Evolutionary conservation across 2,113 vertebrate species (phyloP), one percentile per base, ranked within the genome.

Genomic region (Mirza zaza): DNA sequence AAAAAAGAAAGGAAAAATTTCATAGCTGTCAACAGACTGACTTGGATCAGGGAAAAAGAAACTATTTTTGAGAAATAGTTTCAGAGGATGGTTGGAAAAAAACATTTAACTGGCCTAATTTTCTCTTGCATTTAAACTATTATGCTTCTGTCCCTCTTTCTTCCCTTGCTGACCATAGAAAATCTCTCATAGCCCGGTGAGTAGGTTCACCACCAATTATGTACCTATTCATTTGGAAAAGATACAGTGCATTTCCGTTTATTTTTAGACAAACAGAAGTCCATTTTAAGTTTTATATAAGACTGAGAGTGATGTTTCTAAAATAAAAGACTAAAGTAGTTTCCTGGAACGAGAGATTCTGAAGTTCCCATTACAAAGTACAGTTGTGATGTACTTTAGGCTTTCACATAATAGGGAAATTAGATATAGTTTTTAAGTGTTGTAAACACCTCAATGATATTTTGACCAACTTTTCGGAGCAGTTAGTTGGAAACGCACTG

Each of bases 131-230:
- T 95, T 97, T 98, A 97, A 98, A 98, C 95, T 97, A 94, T 97
- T 98, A 73, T 98, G 90, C 98, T 98, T 99, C 97, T 99, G 84
- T 98, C 95, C 89, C 80, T 86, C 98, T 97, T 97, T 93, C 90
- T 96, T 97, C 97, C 97, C 97, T 99, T 98, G 99, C 99, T 99
- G 98, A 98, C 98, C 98, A 92, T 99, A 99, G 99, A 99, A 99
- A 99, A 99, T 99, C 98, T 99, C 99, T 99, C 99, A 99, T 99
- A 99, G 99, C 85, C 97, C 98, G 99, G 99, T 99, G 99, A 99
- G 99, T 99, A 99, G 98, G 98, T 97, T 98, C 80, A 97, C 93
- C 97, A 97, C 83, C 76, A 97, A 92, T 97, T 97, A 65, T 87
- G 84, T 98, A 97, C 97, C 83, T 95, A 94, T 95, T 95, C 95